phyloP scores from a whole-genome alignment of 2,888 invertebrate genomes.

The Ernsta delagoae region DNA sequence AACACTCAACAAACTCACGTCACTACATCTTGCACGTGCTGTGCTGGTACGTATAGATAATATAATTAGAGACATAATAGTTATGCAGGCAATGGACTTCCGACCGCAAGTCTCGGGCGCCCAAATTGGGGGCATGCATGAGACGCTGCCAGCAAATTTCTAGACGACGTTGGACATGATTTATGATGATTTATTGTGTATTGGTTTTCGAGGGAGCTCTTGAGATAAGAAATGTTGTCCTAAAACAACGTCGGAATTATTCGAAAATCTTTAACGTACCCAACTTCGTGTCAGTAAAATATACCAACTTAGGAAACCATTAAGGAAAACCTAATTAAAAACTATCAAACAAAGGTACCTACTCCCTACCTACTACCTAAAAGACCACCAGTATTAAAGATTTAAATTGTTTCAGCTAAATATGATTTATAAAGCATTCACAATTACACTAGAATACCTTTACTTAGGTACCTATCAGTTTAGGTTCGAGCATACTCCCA shows the following conservation, averaged over 20 bases:
- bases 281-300: too few species aligned
- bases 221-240: neutral
- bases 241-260: neutral
- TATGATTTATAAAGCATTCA: too few species aligned
- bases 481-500: too few species aligned
- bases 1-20: conserved; percentile 10
- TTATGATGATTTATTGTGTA: conserved; percentile 65
- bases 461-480: too few species aligned
- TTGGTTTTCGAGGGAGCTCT: conserved; percentile 57
- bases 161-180: conserved; percentile 61
- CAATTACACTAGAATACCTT: too few species aligned
- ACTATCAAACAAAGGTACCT: neutral
- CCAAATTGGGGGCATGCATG: conserved; percentile 55
- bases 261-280: too few species aligned
- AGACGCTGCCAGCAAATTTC: conserved; percentile 52
- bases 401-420: too few species aligned
- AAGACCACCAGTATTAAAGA: too few species aligned
- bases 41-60: neutral
- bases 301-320: too few species aligned
- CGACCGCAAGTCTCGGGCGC: conserved; percentile 48
- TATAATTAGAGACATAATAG: conserved; percentile 24
- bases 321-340: neutral
- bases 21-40: conserved; percentile 10
- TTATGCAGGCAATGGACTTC: conserved; percentile 35
- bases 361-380: too few species aligned